Base-by-base conservation (phyloP, 2,113 vertebrate species). In the Phyllostomus discolor region DNA sequence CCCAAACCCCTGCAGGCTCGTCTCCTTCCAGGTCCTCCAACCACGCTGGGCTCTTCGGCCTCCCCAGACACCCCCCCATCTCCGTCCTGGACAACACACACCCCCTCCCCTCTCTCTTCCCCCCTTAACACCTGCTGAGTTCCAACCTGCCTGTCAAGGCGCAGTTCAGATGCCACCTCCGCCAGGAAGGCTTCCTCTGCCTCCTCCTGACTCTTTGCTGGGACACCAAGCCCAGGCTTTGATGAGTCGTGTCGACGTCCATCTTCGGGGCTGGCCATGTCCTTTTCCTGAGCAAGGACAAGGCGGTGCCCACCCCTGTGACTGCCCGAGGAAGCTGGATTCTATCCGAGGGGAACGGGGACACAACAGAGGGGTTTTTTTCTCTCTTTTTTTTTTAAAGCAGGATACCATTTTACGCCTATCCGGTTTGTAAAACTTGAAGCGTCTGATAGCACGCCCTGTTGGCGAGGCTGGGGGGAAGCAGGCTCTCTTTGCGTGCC, bases 401-500 rank as follows among this genome's bases (percentile, higher is more conserved):
- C 26, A 73, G 59, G 54, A 84, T 35, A 0, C 26, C 50, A 24
- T 20, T 24, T 54, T 5, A 31, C 26, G 28, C 41, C n/a, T 38
- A 4, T 62, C 50, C 20, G 24, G 0, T 72, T 6, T 14, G 31
- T 64, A 54, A 78, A 41, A 67, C 28, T n/a, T 54, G 41, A 5
- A 35, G 24, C 1, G 10, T 46, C 22, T 17, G 57, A 33, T 33
- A 33, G 11, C 52, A 24, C 26, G 5, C 31, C 38, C 66, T 52
- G 26, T 7, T 24, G 43, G 9, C 6, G 5, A 38, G 35, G 43
- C 52, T 10, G 1, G 14, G n/a, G 48, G 54, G 48, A 80, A 35
- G 66, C 10, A 0, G 10, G 14, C 41, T 33, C 3, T 22, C 59
- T 2, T 4, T 0, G 31, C 3, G 0, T 26, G 6, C 28, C 20